Evolutionary conservation across 2,113 vertebrate species (phyloP).

Genomic region (Hippoglossus stenolepis): DNA sequence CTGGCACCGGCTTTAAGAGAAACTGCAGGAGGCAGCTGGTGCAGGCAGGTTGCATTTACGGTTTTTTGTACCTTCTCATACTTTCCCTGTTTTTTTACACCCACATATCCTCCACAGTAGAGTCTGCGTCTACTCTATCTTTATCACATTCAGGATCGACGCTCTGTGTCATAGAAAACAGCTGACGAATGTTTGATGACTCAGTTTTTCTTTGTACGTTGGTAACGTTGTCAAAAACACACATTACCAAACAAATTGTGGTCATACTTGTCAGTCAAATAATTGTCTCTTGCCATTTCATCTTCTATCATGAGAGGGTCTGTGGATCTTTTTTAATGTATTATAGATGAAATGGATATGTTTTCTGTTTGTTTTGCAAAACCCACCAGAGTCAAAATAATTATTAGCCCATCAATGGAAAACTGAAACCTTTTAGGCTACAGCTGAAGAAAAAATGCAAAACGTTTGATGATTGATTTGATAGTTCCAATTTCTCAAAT

Average conservation of each 20-base stretch:
- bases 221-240: too few relatives aligned
- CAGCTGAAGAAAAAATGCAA: neutral
- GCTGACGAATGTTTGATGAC: neutral
- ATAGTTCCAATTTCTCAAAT: neutral
- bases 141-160: neutral
- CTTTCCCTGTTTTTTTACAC: neutral
- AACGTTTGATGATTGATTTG: neutral
- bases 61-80: neutral
- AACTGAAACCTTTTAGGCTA: neutral
- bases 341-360: neutral
- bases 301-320: neutral
- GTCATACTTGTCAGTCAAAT: neutral
- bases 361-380: neutral
- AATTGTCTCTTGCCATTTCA: neutral
- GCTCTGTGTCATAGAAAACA: neutral
- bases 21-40: conserved; percentile 21
- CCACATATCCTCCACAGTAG: neutral
- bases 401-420: neutral
- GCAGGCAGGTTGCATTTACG: conserved; percentile 22
- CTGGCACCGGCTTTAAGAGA: conserved; percentile 10
- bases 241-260: neutral
- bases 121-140: conserved; percentile 1
- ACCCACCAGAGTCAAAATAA: neutral
- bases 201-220: conserved; percentile 11
- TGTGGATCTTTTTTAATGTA: neutral